Conservation (phyloP, 1,140 invertebrate species). For the Dolichoris vasculosae region DNA sequence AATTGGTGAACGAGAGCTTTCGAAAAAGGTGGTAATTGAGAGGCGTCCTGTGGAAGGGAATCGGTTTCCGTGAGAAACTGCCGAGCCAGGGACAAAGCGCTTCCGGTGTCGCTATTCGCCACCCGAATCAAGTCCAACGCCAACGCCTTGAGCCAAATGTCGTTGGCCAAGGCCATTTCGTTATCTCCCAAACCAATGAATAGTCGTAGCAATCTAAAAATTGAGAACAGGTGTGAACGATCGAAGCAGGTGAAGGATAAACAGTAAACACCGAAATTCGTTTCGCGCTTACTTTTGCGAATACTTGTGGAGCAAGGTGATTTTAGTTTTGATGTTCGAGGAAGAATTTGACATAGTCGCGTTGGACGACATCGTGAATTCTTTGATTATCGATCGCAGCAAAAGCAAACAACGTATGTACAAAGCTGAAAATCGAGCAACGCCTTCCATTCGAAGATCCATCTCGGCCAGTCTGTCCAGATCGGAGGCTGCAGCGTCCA, state of each 20-base stretch:
- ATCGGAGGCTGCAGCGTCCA: conserved; percentile 84
- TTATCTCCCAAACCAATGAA: conserved; percentile 86
- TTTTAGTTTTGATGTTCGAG: conserved; percentile 74
- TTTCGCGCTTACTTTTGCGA: conserved; percentile 79
- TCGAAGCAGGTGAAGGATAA: too few species aligned
- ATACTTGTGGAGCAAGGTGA: conserved; percentile 80
- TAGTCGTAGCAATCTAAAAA: conserved; percentile 83
- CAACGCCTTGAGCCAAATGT: conserved; percentile 88
- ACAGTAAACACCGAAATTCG: too few species aligned
- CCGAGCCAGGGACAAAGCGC: conserved; percentile 78
- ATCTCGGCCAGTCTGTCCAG: conserved; percentile 87
- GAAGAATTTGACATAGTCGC: conserved; percentile 70
- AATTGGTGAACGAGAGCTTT: conserved; percentile 85
- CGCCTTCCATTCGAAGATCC: conserved; percentile 86
- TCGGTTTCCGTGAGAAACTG: conserved; percentile 80
- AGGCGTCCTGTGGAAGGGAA: conserved; percentile 70
- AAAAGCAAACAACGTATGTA: conserved; percentile 79
- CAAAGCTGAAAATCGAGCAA: conserved; percentile 89
- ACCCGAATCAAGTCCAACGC: conserved; percentile 88
- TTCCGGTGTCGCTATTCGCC: conserved; percentile 78
- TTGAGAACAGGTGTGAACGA: too few species aligned
- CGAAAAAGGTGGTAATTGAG: conserved; percentile 80
- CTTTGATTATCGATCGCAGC: conserved; percentile 69
- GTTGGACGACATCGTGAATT: conserved; percentile 62
- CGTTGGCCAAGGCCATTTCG: conserved; percentile 86